Evolutionary conservation across 2,888 invertebrate genomes (phyloP).

Genomic region (Geotrupes spiniger): DNA sequence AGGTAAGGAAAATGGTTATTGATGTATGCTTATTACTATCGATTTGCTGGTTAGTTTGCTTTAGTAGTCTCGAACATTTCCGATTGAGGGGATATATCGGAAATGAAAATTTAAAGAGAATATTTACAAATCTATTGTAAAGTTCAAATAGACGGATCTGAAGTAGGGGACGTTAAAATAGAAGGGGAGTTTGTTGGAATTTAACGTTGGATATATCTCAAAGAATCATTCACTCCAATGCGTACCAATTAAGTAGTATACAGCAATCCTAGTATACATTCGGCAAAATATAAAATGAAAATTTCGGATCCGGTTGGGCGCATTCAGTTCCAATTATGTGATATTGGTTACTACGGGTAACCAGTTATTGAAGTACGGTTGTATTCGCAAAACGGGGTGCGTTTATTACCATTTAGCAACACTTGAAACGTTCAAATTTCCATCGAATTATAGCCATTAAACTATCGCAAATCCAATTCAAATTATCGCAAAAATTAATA

Average conservation of each 20-base stretch:
- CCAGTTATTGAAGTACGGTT: slow-evolving; percentile 33
- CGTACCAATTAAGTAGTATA: slow-evolving; percentile 14
- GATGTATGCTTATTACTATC: slow-evolving; percentile 19
- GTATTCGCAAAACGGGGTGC: slow-evolving; percentile 14
- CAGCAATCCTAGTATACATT: slow-evolving; percentile 12
- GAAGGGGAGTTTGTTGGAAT: slow-evolving; percentile 3
- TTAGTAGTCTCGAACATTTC: too few species aligned
- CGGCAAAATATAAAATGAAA: slow-evolving; percentile 37
- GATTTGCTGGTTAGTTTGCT: slow-evolving; percentile 21
- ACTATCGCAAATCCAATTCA: background rate
- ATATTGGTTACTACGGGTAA: slow-evolving; percentile 38
- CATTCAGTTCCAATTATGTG: slow-evolving; percentile 37
- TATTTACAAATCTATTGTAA: slow-evolving; percentile 2
- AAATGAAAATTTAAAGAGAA: background rate
- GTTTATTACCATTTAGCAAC: slow-evolving; percentile 18
- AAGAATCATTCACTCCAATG: slow-evolving; percentile 13
- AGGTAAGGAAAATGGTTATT: slow-evolving; percentile 15
- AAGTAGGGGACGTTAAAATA: slow-evolving; percentile 3
- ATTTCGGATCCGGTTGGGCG: slow-evolving; percentile 37
- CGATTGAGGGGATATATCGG: too few species aligned
- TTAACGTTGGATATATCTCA: slow-evolving; percentile 9
- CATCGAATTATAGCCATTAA: slow-evolving; percentile 1
- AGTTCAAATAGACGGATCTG: background rate
- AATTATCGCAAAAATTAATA: background rate
- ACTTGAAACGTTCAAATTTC: slow-evolving; percentile 18